Conservation (phyloP, 1,140 invertebrate genomes). For the Drosophila sp. region DNA sequence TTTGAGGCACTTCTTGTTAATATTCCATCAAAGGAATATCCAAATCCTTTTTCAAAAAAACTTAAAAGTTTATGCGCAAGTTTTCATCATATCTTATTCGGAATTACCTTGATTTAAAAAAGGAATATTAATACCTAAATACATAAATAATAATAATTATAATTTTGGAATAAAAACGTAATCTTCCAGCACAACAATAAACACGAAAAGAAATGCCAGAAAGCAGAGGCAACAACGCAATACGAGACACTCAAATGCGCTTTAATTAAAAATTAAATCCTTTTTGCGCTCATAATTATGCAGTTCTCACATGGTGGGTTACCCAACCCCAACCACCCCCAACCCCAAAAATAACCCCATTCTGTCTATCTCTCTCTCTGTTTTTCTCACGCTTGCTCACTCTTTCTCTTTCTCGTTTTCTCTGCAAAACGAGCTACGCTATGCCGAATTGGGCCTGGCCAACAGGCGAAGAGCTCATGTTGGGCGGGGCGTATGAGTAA, state of each 20-base stretch:
- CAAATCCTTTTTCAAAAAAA: too few species aligned
- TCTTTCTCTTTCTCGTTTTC: neutral
- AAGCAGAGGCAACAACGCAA: constrained; percentile 24
- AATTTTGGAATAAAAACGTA: constrained; percentile 15
- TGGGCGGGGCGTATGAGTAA: constrained; percentile 61
- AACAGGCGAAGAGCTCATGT: constrained; percentile 44
- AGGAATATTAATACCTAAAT: neutral
- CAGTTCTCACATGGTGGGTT: constrained; percentile 62
- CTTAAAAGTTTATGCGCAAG: too few species aligned
- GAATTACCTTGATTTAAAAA: neutral
- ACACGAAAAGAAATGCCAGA: constrained; percentile 21
- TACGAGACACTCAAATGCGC: constrained; percentile 56
- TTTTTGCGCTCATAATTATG: constrained; percentile 72
- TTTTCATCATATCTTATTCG: neutral
- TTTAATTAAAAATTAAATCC: constrained; percentile 77
- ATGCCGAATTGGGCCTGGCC: constrained; percentile 53
- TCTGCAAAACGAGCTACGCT: neutral
- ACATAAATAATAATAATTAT: constrained; percentile 11
- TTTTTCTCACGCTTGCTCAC: constrained; percentile 4
- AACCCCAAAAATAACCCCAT: neutral
- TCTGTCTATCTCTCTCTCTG: too few species aligned
- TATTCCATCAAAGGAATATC: neutral
- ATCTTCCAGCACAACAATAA: constrained; percentile 29
- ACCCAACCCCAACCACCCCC: constrained; percentile 17
- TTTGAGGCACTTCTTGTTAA: neutral